Base-by-base conservation (phyloP, 2,113 vertebrate species). In the Acinonyx jubatus region DNA sequence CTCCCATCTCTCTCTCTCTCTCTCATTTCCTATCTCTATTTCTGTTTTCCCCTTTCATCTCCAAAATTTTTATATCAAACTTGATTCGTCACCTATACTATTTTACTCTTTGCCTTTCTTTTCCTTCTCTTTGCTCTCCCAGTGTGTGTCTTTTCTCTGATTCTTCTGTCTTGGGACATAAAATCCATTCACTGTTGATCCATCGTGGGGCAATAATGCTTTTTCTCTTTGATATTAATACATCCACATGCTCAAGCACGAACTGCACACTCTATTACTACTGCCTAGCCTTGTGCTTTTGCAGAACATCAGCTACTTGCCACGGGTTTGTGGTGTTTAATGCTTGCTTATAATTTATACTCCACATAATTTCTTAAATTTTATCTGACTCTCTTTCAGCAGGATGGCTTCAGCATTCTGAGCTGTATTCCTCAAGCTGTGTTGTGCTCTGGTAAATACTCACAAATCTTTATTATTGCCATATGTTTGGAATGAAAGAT, bases 381-480 rank as follows among this genome's bases (percentile, higher is more conserved):
- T 91, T 80, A 92, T 96, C 85, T 84, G 29, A 91, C 65, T 93
- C 33, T 52, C 48, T 97, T 97, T 97, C 57, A 96, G 94, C 85
- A 94, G 90, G 66, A 93, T 97, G 84, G 71, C 69, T 96, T 92
- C 8, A 1, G 83, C 57, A 94, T 97, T 96, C 96, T 91, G 48
- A 92, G 61, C 91, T 78, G 12, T 94, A 76, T 94, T 94, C 76
- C 21, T 93, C 95, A 97, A 92, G 91, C 84, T 96, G 89, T 92
- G 96, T 61, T 94, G 57, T 63, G 71, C 85, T 91, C 52, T 27
- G n/a, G 23, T 85, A 89, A 79, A 80, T 74, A 94, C 86, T 82
- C 90, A 97, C 94, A 97, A 96, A 96, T 98, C 96, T 97, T 97
- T 97, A 96, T 96, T 97, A 94, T 93, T 69, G 50, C 65, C n/a